Evolutionary conservation across 2,797 vertebrate genomes (phyloP).

Genomic region (Neostethus bicornis): DNA sequence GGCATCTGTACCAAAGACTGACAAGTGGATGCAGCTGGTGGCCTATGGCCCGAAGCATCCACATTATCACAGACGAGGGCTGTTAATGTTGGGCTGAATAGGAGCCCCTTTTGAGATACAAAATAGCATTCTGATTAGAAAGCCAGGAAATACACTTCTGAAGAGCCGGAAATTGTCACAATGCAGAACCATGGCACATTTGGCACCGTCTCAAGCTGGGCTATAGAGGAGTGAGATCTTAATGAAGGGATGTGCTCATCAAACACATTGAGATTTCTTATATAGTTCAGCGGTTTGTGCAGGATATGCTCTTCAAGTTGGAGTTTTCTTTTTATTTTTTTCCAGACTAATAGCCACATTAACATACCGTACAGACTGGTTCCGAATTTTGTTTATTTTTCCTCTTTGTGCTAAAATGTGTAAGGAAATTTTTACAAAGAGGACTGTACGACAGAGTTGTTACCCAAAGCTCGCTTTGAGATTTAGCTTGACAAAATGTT

Average conservation of each 20-base stretch:
- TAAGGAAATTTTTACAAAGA: not conserved
- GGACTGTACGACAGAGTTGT: slow-evolving; percentile 5
- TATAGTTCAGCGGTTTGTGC: slow-evolving; percentile 33
- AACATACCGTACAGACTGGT: not conserved
- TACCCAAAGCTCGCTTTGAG: not conserved
- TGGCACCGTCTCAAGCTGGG: slow-evolving; percentile 79
- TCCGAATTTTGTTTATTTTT: not conserved
- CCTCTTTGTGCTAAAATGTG: not conserved
- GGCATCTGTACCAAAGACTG: slow-evolving; percentile 78
- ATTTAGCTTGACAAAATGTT: not conserved
- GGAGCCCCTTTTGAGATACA: slow-evolving; percentile 80
- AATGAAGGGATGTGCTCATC: slow-evolving; percentile 71
- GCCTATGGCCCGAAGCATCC: slow-evolving; percentile 78
- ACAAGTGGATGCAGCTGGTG: slow-evolving; percentile 86
- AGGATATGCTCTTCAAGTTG: slow-evolving; percentile 36
- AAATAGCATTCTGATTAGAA: slow-evolving; percentile 86
- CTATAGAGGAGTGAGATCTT: slow-evolving; percentile 69
- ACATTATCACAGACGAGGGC: slow-evolving; percentile 79
- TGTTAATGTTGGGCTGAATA: slow-evolving; percentile 77
- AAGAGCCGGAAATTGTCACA: slow-evolving; percentile 85
- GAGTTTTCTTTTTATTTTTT: slow-evolving; percentile 23
- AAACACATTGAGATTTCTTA: slow-evolving; percentile 50
- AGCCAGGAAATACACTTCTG: slow-evolving; percentile 83
- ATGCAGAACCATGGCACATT: slow-evolving; percentile 78
- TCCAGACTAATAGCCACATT: slow-evolving; percentile 2